Evolutionary conservation across 2,113 vertebrate species (phyloP), one percentile per base, ranked within the genome.

Genomic region (Nycticryphes semicollaris): DNA sequence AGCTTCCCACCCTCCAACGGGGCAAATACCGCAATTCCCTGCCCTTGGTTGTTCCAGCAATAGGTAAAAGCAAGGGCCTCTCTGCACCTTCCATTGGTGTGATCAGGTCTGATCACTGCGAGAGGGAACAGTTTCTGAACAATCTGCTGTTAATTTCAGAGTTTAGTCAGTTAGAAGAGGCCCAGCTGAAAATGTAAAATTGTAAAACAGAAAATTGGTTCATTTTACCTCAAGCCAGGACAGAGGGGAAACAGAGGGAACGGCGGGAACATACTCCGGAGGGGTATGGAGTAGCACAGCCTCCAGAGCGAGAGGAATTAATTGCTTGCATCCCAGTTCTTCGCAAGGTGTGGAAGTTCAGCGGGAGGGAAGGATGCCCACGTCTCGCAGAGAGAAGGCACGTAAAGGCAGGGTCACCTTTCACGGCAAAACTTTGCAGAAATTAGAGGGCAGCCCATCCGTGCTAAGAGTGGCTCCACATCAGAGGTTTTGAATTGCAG

Each of bases 401-500:
- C 5, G 5, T 50, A 72, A 88, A 93, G 75, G 64, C 87, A 95
- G 95, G 94, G 97, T 97, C 97, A 95, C 96, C 91, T 97, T 97
- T 78, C 64, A 64, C 77, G 70, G 93, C 45, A 89, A 73, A 94
- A 85, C 87, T 91, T 91, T 45, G 81, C 0, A 90, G 90, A 92
- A 95, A 97, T 96, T 96, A 95, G 89, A 94, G 75, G 82, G 45
- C 84, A 93, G 87, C n/a, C 95, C 95, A 96, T 93, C 87, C 78
- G 1, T 97, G 91, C 75, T 95, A 76, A 78, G 94, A 96, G 91
- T 91, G 96, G 96, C 95, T 97, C 87, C 95, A 95, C 95, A 95
- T 94, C 97, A 95, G 87, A 96, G 93, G 70, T 90, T 96, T 91
- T 94, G 95, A 97, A 96, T 95, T 76, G 81, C 70, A 7, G 89